Evolutionary conservation across 2,797 vertebrate genomes (phyloP).

Genomic region (Columba guinea): DNA sequence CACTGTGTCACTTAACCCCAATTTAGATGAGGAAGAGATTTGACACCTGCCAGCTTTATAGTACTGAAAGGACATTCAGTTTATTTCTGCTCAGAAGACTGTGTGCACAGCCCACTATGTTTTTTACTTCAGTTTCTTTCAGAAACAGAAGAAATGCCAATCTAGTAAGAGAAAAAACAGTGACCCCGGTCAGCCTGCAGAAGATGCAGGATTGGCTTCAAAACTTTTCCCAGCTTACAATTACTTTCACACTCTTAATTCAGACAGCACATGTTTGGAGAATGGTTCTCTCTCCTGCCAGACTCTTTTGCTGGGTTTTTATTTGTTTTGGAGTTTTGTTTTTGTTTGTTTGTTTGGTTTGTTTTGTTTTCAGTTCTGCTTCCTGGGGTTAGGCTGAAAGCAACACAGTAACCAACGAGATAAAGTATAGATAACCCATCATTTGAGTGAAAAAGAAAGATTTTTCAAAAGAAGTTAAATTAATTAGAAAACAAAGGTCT

Average conservation of each 20-base stretch:
- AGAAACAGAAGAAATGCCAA: background rate
- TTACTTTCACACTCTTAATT: background rate
- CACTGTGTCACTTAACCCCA: background rate
- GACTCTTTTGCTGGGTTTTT: background rate
- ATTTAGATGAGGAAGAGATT: background rate
- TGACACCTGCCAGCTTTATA: background rate
- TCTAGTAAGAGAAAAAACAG: background rate
- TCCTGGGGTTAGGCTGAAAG: background rate
- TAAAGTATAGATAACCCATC: background rate
- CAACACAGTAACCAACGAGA: background rate
- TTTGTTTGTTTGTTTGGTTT: background rate
- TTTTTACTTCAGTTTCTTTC: background rate
- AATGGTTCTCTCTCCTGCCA: background rate
- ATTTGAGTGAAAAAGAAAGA: background rate
- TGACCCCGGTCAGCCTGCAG: background rate
- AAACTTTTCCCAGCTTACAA: background rate
- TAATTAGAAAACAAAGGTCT: background rate
- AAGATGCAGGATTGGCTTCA: background rate
- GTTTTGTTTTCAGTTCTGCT: background rate
- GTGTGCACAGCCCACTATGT: background rate
- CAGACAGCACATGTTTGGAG: background rate
- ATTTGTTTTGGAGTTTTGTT: background rate
- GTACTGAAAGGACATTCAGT: background rate
- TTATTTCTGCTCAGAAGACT: background rate
- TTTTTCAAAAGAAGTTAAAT: background rate